Percentiles rank a stretch among this genome's conserved stretches.
Conservation (phyloP, 1,140 invertebrate species). For the Lepidurus packardi region DNA sequence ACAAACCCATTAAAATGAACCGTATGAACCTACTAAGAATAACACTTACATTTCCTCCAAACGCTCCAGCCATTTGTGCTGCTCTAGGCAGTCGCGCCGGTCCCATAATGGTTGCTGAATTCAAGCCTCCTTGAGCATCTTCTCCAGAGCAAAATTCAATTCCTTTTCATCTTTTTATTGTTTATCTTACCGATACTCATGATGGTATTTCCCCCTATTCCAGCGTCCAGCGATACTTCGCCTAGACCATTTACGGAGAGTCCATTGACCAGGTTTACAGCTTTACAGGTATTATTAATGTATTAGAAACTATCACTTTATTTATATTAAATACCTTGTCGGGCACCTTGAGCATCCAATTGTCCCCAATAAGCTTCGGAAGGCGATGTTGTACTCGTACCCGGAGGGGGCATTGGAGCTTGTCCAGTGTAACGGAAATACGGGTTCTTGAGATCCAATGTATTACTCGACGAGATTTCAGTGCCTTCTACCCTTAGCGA, state of each 20-base stretch:
- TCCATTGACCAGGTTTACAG: constrained; percentile 72
- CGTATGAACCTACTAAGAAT: not conserved
- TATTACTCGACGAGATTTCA: constrained; percentile 74
- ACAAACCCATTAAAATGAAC: constrained; percentile 29
- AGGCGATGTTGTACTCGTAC: constrained; percentile 78
- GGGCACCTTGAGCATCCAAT: constrained; percentile 65
- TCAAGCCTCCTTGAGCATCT: not conserved
- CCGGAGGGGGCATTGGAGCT: constrained; percentile 79
- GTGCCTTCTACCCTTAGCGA: constrained; percentile 85
- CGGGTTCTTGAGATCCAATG: constrained; percentile 96
- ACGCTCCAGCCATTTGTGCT: not conserved
- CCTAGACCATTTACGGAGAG: constrained; percentile 69
- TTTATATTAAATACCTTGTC: constrained; percentile 47
- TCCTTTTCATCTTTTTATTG: not conserved
- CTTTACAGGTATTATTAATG: constrained; percentile 41
- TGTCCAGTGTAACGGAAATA: constrained; percentile 91
- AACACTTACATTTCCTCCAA: constrained; percentile 15
- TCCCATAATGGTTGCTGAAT: not conserved
- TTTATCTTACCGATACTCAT: constrained; percentile 2
- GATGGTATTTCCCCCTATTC: constrained; percentile 4
- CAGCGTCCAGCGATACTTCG: constrained; percentile 59
- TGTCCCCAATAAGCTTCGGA: constrained; percentile 86
- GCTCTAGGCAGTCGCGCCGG: not conserved
- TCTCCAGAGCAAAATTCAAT: not conserved
- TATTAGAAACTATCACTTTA: not conserved